Conservation (phyloP, 1,140 invertebrate species). For the Diorhabda sublineata region DNA sequence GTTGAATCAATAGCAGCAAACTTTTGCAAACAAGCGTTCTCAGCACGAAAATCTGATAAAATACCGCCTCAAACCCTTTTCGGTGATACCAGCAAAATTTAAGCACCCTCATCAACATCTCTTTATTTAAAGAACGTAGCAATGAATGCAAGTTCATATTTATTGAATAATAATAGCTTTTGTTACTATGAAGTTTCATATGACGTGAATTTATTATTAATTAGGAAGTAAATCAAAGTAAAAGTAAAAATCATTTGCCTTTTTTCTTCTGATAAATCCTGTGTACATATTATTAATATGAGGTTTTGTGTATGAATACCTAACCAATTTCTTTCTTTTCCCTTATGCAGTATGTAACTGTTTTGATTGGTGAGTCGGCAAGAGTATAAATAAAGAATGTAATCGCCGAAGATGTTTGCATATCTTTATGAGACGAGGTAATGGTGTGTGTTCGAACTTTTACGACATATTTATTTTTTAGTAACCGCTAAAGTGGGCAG, state of each 20-base stretch:
- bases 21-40: constrained; percentile 26
- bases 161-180: no score
- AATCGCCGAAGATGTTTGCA: constrained; percentile 17
- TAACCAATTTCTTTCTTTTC: no score
- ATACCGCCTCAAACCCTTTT: constrained; percentile 20
- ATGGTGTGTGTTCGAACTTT: background rate
- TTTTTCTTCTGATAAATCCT: no score
- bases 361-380: constrained; percentile 6
- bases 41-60: constrained; percentile 34
- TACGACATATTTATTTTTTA: background rate
- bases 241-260: no score
- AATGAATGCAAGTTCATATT: no score
- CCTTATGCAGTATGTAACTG: no score
- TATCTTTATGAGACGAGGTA: constrained; percentile 15
- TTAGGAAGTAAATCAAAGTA: no score
- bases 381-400: constrained; percentile 16
- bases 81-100: constrained; percentile 13
- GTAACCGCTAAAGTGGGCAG: background rate
- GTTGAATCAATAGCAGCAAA: constrained; percentile 27
- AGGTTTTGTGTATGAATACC: no score
- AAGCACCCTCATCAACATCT: constrained; percentile 12
- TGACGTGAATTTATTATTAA: no score
- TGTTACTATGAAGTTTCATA: no score
- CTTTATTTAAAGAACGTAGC: constrained; percentile 3
- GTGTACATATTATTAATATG: no score